Percentiles rank a stretch among this genome's conserved stretches.
These are phyloP conservation scores for Sterrhoptilus dennistouni DNA, from an alignment of 2,113 vertebrate species.

Conservation along the genomic window DNA sequence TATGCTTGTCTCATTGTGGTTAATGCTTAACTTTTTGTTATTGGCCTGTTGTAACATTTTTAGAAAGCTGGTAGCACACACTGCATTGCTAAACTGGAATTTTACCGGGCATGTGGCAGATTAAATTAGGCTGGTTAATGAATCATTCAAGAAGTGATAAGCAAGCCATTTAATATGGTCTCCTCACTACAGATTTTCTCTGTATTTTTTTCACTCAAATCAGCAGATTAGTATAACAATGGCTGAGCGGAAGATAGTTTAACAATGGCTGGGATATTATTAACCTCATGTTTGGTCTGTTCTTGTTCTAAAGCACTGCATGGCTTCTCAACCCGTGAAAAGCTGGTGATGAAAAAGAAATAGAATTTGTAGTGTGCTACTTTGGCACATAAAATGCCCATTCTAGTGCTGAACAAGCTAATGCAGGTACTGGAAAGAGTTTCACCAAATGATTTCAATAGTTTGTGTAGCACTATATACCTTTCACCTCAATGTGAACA, in stretches of 20 bases:
- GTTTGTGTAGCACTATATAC: not conserved
- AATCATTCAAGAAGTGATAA: constrained; percentile 16
- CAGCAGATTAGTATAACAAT: not conserved
- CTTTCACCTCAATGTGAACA: not conserved
- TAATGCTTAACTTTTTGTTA: constrained; percentile 62
- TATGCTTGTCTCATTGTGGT: not conserved
- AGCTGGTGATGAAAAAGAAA: not conserved
- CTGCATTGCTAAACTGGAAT: not conserved
- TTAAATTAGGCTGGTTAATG: constrained; percentile 53
- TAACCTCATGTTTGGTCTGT: not conserved
- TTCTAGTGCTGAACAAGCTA: not conserved
- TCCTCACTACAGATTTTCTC: not conserved
- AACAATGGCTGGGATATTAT: not conserved
- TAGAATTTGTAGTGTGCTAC: not conserved
- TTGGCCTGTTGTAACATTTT: not conserved
- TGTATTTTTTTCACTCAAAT: not conserved
- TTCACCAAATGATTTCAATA: not conserved
- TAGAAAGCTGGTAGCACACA: not conserved
- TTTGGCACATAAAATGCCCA: not conserved
- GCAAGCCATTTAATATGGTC: not conserved
- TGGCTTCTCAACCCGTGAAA: not conserved
- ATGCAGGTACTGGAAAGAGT: not conserved
- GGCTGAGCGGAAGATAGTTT: not conserved
- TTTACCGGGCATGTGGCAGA: not conserved
- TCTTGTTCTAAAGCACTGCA: not conserved